Conservation (phyloP, 2,888 invertebrate species). For the Loripinus fragilis region DNA sequence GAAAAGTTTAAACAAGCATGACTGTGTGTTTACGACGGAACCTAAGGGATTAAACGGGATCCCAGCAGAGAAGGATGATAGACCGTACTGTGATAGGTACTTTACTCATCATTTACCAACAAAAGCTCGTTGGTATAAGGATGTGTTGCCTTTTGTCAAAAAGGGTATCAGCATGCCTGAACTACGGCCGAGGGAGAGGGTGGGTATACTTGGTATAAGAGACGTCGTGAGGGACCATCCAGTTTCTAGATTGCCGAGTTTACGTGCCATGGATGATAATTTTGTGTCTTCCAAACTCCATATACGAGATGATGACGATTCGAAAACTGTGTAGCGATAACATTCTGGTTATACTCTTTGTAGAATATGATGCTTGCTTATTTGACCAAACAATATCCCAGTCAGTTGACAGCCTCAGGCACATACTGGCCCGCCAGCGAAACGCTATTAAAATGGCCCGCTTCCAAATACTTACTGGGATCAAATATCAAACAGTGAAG, state of each 20-base stretch:
- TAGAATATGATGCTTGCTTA: too few species aligned
- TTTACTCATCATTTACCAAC: slow-evolving; percentile 73
- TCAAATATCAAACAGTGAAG: too few species aligned
- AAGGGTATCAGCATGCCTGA: slow-evolving; percentile 56
- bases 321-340: slow-evolving; percentile 46
- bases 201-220: neutral
- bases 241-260: slow-evolving; percentile 29
- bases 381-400: too few species aligned
- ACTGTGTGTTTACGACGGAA: slow-evolving; percentile 61
- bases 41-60: slow-evolving; percentile 60
- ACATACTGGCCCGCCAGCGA: too few species aligned
- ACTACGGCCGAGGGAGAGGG: slow-evolving; percentile 29
- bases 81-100: slow-evolving; percentile 73
- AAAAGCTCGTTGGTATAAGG: slow-evolving; percentile 66
- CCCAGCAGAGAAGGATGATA: slow-evolving; percentile 64
- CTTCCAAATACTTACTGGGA: too few species aligned
- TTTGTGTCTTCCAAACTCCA: slow-evolving; percentile 40
- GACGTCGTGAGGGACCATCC: neutral
- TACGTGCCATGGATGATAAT: slow-evolving; percentile 51
- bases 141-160: slow-evolving; percentile 42
- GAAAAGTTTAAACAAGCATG: slow-evolving; percentile 42
- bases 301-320: slow-evolving; percentile 41
- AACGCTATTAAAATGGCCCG: too few species aligned
- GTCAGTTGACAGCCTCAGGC: too few species aligned
- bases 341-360: too few species aligned